Evolutionary conservation across 1,140 invertebrate species (phyloP), one percentile per base, ranked within the genome.

Genomic region (Papilio xuthus): DNA sequence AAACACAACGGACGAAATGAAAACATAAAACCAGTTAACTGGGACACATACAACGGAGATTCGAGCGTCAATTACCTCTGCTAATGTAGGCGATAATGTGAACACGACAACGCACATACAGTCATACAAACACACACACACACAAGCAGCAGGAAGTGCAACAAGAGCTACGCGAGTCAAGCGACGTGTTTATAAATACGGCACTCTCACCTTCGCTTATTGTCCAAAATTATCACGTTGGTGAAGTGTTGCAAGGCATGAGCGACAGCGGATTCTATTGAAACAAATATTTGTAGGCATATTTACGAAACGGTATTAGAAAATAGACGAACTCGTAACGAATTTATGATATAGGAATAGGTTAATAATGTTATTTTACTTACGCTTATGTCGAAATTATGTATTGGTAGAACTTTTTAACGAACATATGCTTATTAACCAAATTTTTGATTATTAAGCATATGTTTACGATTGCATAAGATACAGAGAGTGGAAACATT

Each of bases 111-210:
- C 71, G 47, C 44, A 56, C 67, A 60, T 72, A 80, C 74, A 81
- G n/a, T n/a, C n/a, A n/a, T n/a, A 37, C 32, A 37, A 4, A 37
- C 1, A 32, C 80, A 73, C 77, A 74, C 69, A 77, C 76, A 79
- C 32, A 79, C 76, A 44, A 71, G 73, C 72, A 72, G 78, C 87
- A 87, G 87, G 87, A 89, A 89, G 85, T 83, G 82, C 83, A 87
- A 86, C 78, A 83, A 86, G 81, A 86, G 78, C 81, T 81, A 74
- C 79, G 70, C 82, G 80, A 81, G 50, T 78, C 74, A 83, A 78
- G 77, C 81, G 87, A 85, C 83, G 76, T 86, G 83, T 89, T 90
- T 90, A 90, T 90, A 87, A 90, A 90, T 89, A 89, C 80, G 78
- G 53, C 80, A 84, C 86, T 87, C 87, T 90, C 89, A 89, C 89